These are phyloP conservation scores for Tympanoctomys barrerae DNA, from an alignment of 2,797 vertebrate genomes.

Conservation along the genomic window DNA sequence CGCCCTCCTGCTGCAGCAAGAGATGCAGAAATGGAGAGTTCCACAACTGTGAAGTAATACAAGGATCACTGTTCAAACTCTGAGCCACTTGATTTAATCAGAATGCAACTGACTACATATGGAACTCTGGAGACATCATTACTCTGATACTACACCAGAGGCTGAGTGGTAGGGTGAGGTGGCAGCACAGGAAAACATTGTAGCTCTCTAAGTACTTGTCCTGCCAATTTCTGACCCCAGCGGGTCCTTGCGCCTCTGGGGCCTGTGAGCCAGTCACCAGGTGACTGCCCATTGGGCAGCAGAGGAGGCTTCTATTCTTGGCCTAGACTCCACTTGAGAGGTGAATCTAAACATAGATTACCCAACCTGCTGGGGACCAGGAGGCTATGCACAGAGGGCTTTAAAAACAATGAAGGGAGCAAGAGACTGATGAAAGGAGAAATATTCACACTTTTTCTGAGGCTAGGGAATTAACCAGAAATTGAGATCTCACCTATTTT, in stretches of 20 bases:
- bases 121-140: neutral
- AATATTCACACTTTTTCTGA: neutral
- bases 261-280: neutral
- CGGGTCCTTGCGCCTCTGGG: neutral
- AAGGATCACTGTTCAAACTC: slow-evolving; percentile 17
- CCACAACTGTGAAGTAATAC: neutral
- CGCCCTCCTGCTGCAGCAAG: neutral
- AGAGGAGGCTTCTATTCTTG: neutral
- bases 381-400: neutral
- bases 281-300: neutral
- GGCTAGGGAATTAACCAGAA: neutral
- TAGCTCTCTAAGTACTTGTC: neutral
- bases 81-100: slow-evolving; percentile 9
- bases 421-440: neutral
- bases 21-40: neutral
- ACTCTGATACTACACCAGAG: neutral
- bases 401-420: neutral
- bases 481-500: neutral
- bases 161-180: neutral
- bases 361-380: neutral
- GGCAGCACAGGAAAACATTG: neutral
- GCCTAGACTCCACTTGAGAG: neutral
- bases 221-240: no score
- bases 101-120: neutral
- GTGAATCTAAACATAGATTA: neutral